A percentile compares a stretch with the other conserved stretches of the same genome.
phyloP scores from a whole-genome alignment of 2,113 vertebrate species.

The Tenrec ecaudatus region DNA sequence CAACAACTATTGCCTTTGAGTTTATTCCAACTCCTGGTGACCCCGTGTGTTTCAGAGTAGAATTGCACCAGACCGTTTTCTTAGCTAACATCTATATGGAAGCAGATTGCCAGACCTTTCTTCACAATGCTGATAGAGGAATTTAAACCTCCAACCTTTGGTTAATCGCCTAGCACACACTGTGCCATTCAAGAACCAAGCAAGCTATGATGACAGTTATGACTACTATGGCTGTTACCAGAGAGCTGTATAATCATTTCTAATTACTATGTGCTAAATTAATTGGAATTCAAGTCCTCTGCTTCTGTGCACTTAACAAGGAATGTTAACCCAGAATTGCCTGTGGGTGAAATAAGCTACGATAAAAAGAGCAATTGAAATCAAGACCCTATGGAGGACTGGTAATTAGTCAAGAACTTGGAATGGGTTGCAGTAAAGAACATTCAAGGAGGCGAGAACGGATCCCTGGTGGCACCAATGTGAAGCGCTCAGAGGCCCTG shows the following conservation, averaged over 20 bases:
- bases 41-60: too few relatives aligned
- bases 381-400: neutral
- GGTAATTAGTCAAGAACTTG: neutral
- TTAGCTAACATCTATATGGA: too few relatives aligned
- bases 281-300: neutral
- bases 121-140: neutral
- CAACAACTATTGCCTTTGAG: too few relatives aligned
- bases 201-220: neutral
- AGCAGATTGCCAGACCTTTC: neutral
- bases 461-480: too few relatives aligned
- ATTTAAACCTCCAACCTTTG: neutral
- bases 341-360: neutral
- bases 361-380: constrained; percentile 8
- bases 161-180: neutral
- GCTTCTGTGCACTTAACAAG: neutral
- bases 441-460: neutral
- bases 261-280: neutral
- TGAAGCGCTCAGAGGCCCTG: too few relatives aligned
- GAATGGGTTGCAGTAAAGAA: neutral
- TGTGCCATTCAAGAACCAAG: neutral
- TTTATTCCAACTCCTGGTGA: too few relatives aligned
- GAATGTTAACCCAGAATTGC: neutral
- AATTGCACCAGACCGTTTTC: too few relatives aligned
- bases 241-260: neutral
- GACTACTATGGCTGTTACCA: neutral